phyloP scores from a whole-genome alignment of 2,797 vertebrate genomes.

The Tenualosa ilisha region DNA sequence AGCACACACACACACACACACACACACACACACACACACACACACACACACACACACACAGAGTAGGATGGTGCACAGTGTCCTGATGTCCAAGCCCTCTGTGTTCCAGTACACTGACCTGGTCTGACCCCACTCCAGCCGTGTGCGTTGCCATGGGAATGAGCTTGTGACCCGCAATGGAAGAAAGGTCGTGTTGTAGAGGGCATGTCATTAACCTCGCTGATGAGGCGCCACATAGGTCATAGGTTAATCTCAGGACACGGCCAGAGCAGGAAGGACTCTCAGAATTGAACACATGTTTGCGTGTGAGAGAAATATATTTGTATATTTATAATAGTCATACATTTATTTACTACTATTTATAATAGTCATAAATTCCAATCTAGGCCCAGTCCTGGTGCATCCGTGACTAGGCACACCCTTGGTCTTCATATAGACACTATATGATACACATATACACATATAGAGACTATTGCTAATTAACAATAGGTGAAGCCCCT shows the following conservation, averaged over 20 bases:
- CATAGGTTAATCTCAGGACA: not conserved
- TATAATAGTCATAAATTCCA: not conserved
- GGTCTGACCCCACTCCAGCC: not conserved
- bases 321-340: too few relatives aligned
- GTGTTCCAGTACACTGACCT: conserved; percentile 15
- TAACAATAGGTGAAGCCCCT: not conserved
- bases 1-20: too few relatives aligned
- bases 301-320: not conserved
- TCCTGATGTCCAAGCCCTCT: not conserved
- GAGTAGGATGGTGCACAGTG: not conserved
- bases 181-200: not conserved
- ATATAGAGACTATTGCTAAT: too few relatives aligned
- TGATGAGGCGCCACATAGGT: not conserved
- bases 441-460: too few relatives aligned
- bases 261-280: not conserved
- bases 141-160: not conserved
- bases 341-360: too few relatives aligned
- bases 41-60: too few relatives aligned
- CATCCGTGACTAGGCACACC: not conserved
- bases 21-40: too few relatives aligned
- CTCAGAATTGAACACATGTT: not conserved
- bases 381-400: not conserved
- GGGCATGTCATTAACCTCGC: conserved; percentile 7
- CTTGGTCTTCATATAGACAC: not conserved
- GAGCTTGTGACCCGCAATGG: not conserved